phyloP scores from a whole-genome alignment of 2,113 vertebrate species.

The Pluvialis apricaria region DNA sequence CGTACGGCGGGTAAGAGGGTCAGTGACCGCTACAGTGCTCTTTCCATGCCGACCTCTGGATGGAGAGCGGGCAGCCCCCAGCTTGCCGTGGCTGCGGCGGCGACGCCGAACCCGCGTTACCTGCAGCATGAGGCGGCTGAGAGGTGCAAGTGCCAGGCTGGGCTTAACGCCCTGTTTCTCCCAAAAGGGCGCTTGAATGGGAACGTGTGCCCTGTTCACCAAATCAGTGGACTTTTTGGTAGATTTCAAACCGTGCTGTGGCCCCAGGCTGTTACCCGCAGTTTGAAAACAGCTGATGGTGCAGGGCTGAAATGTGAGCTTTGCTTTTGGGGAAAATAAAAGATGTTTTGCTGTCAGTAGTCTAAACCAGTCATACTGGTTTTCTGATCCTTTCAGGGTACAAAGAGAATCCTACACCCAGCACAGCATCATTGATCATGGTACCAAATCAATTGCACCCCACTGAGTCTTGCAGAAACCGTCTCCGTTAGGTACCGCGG shows the following conservation, averaged over 20 bases:
- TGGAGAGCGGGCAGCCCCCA: not conserved
- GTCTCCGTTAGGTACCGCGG: rapidly evolving
- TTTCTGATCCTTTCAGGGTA: not conserved
- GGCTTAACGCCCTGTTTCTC: rapidly evolving
- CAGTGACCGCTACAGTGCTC: rapidly evolving
- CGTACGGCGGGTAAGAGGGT: rapidly evolving
- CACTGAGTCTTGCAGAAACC: not conserved
- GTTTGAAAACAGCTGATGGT: not conserved
- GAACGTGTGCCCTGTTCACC: rapidly evolving
- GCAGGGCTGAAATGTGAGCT: not conserved
- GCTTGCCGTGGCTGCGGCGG: rapidly evolving
- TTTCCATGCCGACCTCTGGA: rapidly evolving
- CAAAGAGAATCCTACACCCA: not conserved
- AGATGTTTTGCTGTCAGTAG: not conserved
- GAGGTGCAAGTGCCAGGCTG: not conserved
- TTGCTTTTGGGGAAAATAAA: not conserved
- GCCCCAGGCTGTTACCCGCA: not conserved
- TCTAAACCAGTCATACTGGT: not conserved
- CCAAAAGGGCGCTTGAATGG: not conserved
- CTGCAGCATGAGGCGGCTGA: rapidly evolving
- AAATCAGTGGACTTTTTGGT: rapidly evolving
- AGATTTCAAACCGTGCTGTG: not conserved
- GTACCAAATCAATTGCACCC: not conserved
- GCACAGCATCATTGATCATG: not conserved
- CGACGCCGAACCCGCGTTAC: rapidly evolving